Base-by-base conservation (phyloP, 2,888 invertebrate genomes). In the Tillus elongatus region DNA sequence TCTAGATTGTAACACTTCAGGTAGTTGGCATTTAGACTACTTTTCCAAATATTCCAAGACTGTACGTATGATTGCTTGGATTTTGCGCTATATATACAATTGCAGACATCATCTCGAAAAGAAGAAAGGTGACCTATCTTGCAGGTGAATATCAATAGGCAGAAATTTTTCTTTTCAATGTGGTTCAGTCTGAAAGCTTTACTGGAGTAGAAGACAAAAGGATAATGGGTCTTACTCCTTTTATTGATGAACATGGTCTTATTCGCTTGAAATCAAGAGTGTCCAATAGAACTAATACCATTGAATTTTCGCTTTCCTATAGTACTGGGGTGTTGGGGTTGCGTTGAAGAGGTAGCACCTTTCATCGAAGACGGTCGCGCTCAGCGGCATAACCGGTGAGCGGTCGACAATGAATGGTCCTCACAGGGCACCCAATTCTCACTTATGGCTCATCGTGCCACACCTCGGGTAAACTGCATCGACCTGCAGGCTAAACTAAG, bases 291-390 rank as follows among this genome's bases (percentile, higher is more conserved):
- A 14, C 44, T n/a, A 49, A 51, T 28, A 4, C 29, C n/a, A 35
- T 36, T 26, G 11, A 39, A 13, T 56, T 54, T 44, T 37, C 39
- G 19, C 42, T 30, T 42, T 53, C 55, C 4, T 48, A 52, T 13
- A n/a, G n/a, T n/a, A n/a, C n/a, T n/a, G n/a, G n/a, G n/a, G n/a
- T n/a, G n/a, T n/a, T n/a, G n/a, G n/a, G n/a, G n/a, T n/a, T n/a
- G n/a, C n/a, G n/a, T n/a, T n/a, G n/a, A n/a, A n/a, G n/a, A n/a
- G n/a, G n/a, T n/a, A n/a, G n/a, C n/a, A n/a, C n/a, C n/a, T n/a
- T n/a, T n/a, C n/a, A n/a, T n/a, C n/a, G n/a, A n/a, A n/a, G n/a
- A n/a, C n/a, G n/a, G n/a, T n/a, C n/a, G n/a, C n/a, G n/a, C n/a
- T n/a, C n/a, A n/a, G n/a, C n/a, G n/a, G n/a, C n/a, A n/a, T n/a